Percentiles rank a stretch among this genome's conserved stretches.
Evolutionary conservation across 2,888 invertebrate species (phyloP).

Genomic region (Pandemis corylana): DNA sequence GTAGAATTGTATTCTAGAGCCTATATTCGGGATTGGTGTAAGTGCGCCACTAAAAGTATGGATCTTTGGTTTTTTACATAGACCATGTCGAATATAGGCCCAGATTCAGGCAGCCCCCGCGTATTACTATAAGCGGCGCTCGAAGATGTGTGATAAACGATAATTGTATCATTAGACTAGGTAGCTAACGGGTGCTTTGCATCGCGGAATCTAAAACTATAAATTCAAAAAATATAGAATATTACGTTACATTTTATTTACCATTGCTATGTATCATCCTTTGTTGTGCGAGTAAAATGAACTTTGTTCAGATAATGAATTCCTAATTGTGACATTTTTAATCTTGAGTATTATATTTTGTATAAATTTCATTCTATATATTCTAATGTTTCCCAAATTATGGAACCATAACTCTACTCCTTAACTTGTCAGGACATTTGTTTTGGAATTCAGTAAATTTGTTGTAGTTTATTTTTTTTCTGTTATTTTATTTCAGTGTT

Average conservation of each 20-base stretch:
- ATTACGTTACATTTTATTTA: background rate
- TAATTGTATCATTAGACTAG: constrained; percentile 54
- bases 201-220: constrained; percentile 10
- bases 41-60: background rate
- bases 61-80: background rate
- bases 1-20: background rate
- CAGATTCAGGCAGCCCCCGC: constrained; percentile 10
- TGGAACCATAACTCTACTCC: too few relatives aligned
- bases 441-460: too few relatives aligned
- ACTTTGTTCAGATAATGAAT: too few relatives aligned
- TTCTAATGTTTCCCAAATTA: too few relatives aligned
- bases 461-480: too few relatives aligned
- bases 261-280: background rate
- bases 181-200: constrained; percentile 28
- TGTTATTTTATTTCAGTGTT: too few relatives aligned
- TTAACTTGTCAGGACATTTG: too few relatives aligned
- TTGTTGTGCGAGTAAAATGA: too few relatives aligned
- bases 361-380: too few relatives aligned
- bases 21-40: background rate
- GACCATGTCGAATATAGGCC: background rate
- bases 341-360: too few relatives aligned
- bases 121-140: constrained; percentile 31
- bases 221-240: background rate
- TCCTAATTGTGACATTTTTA: too few relatives aligned
- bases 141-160: constrained; percentile 54